Base-by-base conservation (phyloP, 2,797 vertebrate genomes). In the Toxotes lorentzi region DNA sequence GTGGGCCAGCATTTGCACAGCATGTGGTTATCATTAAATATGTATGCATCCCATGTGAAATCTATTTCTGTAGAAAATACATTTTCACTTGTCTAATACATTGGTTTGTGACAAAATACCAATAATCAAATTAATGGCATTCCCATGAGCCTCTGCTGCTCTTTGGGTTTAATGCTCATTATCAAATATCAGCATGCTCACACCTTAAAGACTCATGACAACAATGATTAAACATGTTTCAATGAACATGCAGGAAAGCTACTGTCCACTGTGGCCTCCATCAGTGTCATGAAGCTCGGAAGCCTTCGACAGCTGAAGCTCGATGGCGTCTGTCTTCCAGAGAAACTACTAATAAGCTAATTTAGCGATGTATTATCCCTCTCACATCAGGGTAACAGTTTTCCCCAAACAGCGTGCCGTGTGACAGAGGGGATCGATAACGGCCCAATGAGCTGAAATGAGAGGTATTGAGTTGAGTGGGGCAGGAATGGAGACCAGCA, bases 401-500 rank as follows among this genome's bases (percentile, higher is more conserved):
- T 56, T 23, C 62, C 34, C 43, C 9, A 2, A 34, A 45, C 63
- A 51, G 34, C 21, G 10, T 0, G 45, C 11, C 35, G 21, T 0
- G 9, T n/a, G 47, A 13, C 34, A 58, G 45, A 63, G 50, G 23
- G 30, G 51, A 78, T 82, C 80, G 7, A 82, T 78, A 10, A 1
- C 59, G 11, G 27, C 16, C 17, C 48, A 41, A 50, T 64, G 60
- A 58, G 24, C 59, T 63, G 47, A 60, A 69, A 70, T 59, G 75
- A 82, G 79, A 73, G 21, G 24, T 54, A 68, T 47, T 53, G 74
- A 77, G 63, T 73, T 59, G 27, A 64, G 38, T 4, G 10, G 27
- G 16, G n/a, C 23, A 23, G 35, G 51, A 70, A 43, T 35, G 56
- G 40, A 65, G 45, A 51, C 13, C 2, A 9, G 7, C 47, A 21